Percentiles rank a stretch among this genome's conserved stretches.
Conservation (phyloP, 2,888 invertebrate genomes). For the Sminthurides aquaticus region DNA sequence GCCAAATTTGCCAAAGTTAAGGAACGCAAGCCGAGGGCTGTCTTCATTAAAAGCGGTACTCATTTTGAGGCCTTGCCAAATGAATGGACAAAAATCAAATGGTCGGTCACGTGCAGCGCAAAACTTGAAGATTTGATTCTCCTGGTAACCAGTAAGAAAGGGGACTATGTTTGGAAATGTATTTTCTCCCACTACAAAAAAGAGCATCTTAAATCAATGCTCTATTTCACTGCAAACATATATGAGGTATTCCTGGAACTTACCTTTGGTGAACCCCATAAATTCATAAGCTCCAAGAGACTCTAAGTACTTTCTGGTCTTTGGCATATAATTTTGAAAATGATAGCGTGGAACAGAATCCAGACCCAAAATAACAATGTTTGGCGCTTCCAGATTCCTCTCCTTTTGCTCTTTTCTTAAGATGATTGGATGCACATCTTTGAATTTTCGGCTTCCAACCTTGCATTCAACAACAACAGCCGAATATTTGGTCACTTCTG, state of each 20-base stretch:
- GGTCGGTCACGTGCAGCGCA: constrained; percentile 41
- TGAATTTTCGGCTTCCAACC: background rate
- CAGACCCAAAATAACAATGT: constrained; percentile 47
- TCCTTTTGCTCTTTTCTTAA: background rate
- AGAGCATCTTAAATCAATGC: too few species aligned
- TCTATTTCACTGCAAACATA: too few species aligned
- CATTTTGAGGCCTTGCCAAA: constrained; percentile 30
- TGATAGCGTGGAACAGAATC: constrained; percentile 47
- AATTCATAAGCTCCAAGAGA: constrained; percentile 45
- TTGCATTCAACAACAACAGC: constrained; percentile 13
- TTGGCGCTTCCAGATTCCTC: constrained; percentile 32
- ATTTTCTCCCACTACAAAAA: constrained; percentile 48
- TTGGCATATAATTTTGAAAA: constrained; percentile 46
- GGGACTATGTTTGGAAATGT: constrained; percentile 51
- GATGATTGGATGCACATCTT: constrained; percentile 13
- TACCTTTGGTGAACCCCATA: constrained; percentile 45
- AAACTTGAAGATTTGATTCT: constrained; percentile 25
- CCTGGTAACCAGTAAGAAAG: constrained; percentile 45
- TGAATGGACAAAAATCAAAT: constrained; percentile 31
- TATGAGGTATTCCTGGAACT: too few species aligned
- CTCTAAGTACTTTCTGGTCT: constrained; percentile 44
- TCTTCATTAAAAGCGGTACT: constrained; percentile 18
- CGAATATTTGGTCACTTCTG: background rate
- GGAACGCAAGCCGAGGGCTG: constrained; percentile 9
- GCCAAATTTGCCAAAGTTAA: constrained; percentile 18